Evolutionary conservation across 1,140 invertebrate species (phyloP).

Genomic region (Coboldia fuscipes): DNA sequence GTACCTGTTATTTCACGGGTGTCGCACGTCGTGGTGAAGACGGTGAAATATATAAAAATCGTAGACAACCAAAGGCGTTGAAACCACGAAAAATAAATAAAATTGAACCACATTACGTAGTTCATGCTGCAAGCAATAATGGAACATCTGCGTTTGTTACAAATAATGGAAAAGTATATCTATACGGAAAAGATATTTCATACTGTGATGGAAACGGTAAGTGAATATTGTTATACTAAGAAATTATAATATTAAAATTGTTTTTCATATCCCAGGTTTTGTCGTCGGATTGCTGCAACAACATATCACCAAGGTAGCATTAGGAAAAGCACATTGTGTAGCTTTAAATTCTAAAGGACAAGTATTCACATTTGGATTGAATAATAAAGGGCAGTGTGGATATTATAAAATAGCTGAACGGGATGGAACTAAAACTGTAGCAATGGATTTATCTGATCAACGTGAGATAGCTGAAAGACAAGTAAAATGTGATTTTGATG

Average conservation of each 20-base stretch:
- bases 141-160: slow-evolving; percentile 84
- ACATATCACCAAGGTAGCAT: slow-evolving; percentile 54
- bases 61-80: slow-evolving; percentile 70
- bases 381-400: slow-evolving; percentile 96
- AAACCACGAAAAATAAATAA: slow-evolving; percentile 86
- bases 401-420: slow-evolving; percentile 42
- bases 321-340: slow-evolving; percentile 90
- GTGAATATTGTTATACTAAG: no score
- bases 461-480: slow-evolving; percentile 9
- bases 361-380: slow-evolving; percentile 90
- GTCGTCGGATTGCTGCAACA: slow-evolving; percentile 59
- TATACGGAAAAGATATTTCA: slow-evolving; percentile 89
- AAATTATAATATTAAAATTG: slow-evolving; percentile 31
- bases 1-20: slow-evolving; percentile 63
- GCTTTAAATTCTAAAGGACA: slow-evolving; percentile 73
- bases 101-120: slow-evolving; percentile 65
- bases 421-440: slow-evolving; percentile 21
- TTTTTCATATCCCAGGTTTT: slow-evolving; percentile 21
- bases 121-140: slow-evolving; percentile 78
- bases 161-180: slow-evolving; percentile 65
- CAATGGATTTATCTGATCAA: background rate
- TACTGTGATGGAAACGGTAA: slow-evolving; percentile 48
- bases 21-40: slow-evolving; percentile 76
- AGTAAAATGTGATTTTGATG: slow-evolving; percentile 19
- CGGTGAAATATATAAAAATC: slow-evolving; percentile 65